Percentiles rank a stretch among this genome's conserved stretches.
Evolutionary conservation across 2,797 vertebrate species (phyloP).

Genomic region (Macrochelys suwanniensis): DNA sequence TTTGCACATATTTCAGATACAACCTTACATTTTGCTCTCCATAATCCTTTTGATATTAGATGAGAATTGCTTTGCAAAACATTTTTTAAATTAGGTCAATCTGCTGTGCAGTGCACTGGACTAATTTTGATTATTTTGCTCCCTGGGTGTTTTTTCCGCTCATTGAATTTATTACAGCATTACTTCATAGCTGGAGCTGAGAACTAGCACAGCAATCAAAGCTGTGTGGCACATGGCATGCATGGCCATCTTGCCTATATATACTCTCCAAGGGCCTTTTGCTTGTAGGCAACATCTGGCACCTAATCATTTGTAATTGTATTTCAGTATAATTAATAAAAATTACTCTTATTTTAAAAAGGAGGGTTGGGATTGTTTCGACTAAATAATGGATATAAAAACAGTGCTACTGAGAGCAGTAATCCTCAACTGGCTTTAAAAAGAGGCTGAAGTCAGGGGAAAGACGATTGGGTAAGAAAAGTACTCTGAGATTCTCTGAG

Average conservation of each 20-base stretch:
- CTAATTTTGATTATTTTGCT: conserved; percentile 61
- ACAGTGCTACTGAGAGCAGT: background rate
- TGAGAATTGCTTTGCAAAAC: conserved; percentile 46
- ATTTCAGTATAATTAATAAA: conserved; percentile 25
- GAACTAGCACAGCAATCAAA: background rate
- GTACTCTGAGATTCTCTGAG: background rate
- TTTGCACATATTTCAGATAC: background rate
- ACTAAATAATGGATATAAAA: background rate
- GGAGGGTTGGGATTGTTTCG: background rate
- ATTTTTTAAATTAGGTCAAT: conserved; percentile 49
- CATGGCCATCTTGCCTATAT: background rate
- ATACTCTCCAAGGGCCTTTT: background rate
- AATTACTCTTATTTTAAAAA: background rate
- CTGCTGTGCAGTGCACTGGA: background rate
- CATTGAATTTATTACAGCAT: conserved; percentile 15
- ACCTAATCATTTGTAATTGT: background rate
- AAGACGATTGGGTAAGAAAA: background rate
- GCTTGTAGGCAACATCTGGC: background rate
- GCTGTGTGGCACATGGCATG: conserved; percentile 31
- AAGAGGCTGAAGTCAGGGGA: background rate
- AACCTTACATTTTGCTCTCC: conserved; percentile 15
- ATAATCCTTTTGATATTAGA: background rate
- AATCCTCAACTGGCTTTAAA: background rate
- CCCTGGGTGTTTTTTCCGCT: conserved; percentile 23
- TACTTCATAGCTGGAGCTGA: background rate